Base-by-base conservation (phyloP, 53 echinoderm and acorn worm species). In the Echinometra lucunter region DNA sequence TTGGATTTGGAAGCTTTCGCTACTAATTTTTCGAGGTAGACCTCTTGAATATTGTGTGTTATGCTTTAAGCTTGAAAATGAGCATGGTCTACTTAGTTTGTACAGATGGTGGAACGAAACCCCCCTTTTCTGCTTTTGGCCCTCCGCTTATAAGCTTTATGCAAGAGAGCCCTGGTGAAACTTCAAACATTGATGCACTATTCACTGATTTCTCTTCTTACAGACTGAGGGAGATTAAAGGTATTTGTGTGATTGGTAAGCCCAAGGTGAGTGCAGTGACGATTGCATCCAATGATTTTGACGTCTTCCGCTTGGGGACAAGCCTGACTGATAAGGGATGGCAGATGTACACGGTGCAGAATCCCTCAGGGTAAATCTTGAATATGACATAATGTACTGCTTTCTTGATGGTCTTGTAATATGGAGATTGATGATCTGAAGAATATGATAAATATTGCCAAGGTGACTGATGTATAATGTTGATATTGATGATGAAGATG, bases 261-360 rank as follows among this genome's bases (percentile, higher is more conserved):
- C 97, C 97, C 4, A 69, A 95, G 35, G 88, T 96, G 60, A 97
- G 92, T 45, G 93, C 94, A 18, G n/a, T 97, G 12, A 90, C 96
- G 63, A 94, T 97, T 27, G 94, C 91, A 45, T 97, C 97, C 1
- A 45, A 87, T 37, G 94, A 80, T 49, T 97, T 97, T 95, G 95
- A 97, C 56, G 91, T 96, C 88, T 96, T 88, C 88, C 94, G 95
- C 30, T 80, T 97, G 11, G 95, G 93, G 4, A 44, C 90, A 0
- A 74, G 67, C 45, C 81, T 97, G 21, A 94, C 91, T 0, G 37
- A 57, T 6, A 69, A 75, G 38, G 97, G 97, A 63, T 97, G 96
- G 96, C 94, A 97, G 40, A 94, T 96, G 70, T 96, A 96, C 80
- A 94, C 95, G 0, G 87, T 95, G 12, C 96, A 96, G 67, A 95